Percentiles rank a stretch among this genome's conserved stretches.
Evolutionary conservation across 2,797 vertebrate species (phyloP).

Genomic region (Eptatretus atami): DNA sequence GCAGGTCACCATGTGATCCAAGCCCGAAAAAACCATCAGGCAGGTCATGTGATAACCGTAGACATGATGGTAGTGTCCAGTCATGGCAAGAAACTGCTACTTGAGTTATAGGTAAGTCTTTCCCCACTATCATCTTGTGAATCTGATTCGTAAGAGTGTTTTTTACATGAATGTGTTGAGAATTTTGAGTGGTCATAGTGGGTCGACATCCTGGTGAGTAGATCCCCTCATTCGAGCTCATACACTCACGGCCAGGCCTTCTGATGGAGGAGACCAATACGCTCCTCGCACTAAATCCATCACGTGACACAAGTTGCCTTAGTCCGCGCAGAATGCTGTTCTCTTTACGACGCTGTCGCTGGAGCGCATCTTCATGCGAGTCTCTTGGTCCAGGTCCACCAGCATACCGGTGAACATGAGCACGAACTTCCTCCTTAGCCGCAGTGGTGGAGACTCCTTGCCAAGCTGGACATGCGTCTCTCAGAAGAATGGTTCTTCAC

Average conservation of each 20-base stretch:
- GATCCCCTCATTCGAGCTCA: constrained; percentile 83
- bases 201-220: constrained; percentile 49
- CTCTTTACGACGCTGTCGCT: constrained; percentile 3
- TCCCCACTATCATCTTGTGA: constrained; percentile 28
- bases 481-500: too few species aligned
- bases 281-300: constrained; percentile 1
- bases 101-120: constrained; percentile 18
- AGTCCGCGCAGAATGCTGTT: not conserved
- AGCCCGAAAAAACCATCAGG: constrained; percentile 48
- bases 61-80: constrained; percentile 15
- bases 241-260: constrained; percentile 55
- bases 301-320: not conserved
- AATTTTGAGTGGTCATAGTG: constrained; percentile 13
- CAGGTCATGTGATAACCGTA: constrained; percentile 32
- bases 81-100: constrained; percentile 23
- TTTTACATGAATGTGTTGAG: constrained; percentile 11
- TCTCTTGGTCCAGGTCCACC: too few species aligned
- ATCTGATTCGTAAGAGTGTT: constrained; percentile 34
- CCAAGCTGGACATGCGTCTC: too few species aligned
- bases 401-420: too few species aligned
- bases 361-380: not conserved
- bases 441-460: too few species aligned
- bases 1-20: constrained; percentile 16
- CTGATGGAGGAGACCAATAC: constrained; percentile 15
- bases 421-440: too few species aligned